Conservation (phyloP, 2,888 invertebrate genomes). For the Standfussiana lucernea region DNA sequence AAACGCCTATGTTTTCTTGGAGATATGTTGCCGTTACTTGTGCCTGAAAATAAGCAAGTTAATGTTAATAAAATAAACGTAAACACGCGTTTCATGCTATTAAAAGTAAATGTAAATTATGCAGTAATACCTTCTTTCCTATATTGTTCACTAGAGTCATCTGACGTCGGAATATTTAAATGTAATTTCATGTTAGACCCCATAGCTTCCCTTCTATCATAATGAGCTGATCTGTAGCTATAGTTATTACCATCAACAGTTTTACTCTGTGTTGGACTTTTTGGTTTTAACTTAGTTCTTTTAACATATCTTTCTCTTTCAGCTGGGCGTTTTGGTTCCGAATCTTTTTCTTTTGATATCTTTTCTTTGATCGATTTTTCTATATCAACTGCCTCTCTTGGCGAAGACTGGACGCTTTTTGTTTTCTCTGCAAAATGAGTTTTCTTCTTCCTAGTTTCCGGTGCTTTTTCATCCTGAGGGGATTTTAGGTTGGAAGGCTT, state of each 20-base stretch:
- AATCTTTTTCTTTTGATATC: constrained; percentile 82
- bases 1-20: constrained; percentile 92
- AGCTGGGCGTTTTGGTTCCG: constrained; percentile 81
- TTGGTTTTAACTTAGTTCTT: constrained; percentile 87
- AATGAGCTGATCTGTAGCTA: constrained; percentile 82
- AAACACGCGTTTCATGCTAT: neutral
- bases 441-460: constrained; percentile 86
- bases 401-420: constrained; percentile 85
- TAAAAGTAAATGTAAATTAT: neutral
- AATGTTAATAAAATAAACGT: neutral
- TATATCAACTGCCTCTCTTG: constrained; percentile 82
- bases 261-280: constrained; percentile 88
- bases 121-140: constrained; percentile 82
- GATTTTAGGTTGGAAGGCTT: constrained; percentile 81
- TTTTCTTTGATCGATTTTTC: constrained; percentile 87
- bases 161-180: constrained; percentile 91
- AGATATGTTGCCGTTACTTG: constrained; percentile 88
- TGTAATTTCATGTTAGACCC: constrained; percentile 89
- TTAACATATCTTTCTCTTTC: constrained; percentile 88
- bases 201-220: constrained; percentile 88
- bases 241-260: constrained; percentile 77
- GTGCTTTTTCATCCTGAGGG: constrained; percentile 83
- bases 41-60: constrained; percentile 70
- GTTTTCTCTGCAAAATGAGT: constrained; percentile 88
- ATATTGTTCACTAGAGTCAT: constrained; percentile 91